Evolutionary conservation across 2,888 invertebrate genomes (phyloP), one percentile per base, ranked within the genome.

Genomic region (Allygus modestus): DNA sequence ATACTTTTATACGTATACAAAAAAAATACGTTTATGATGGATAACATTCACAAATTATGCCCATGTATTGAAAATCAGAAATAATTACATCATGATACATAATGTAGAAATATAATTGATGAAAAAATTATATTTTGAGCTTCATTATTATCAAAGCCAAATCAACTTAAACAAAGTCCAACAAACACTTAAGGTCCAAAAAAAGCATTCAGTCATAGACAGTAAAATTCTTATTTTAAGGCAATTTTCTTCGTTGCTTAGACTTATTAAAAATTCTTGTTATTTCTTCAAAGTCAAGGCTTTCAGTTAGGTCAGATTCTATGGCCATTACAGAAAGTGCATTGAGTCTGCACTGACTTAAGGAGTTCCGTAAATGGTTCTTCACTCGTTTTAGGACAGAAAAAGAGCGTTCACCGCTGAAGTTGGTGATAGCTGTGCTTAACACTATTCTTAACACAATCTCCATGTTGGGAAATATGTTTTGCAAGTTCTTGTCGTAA

Each of bases 271-370:
- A 77, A 79, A 54, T 28, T 71, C 71, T 20, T 71, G 28, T 0
- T 71, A n/a, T 43, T 71, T 17, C 31, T 82, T 71, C 12, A 51
- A 82, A 82, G 51, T 82, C 23, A 65, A 61, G 20, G 61, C 41
- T 65, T 61, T 81, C 61, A 81, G 81, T 81, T 23, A 81, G 41
- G 65, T 43, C 51, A 71, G 69, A 82, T 71, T 82, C 46, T 46
- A 82, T 82, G 31, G 82, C 71, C 71, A 82, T 82, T 43, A 81
- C 31, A 46, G 28, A 41, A 61, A 69, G 71, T 46, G 71, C 69
- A 41, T 81, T 81, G 33, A 81, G 81, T 81, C 31, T 58, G 81
- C 81, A 58, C 61, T 81, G 54, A 20, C 43, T 65, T 43, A 33
- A 58, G 41, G 82, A 82, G 71, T 82, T 71, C 43, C 46, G 31